These are phyloP conservation scores for Pentalonia nigronervosa DNA, from an alignment of 1,140 invertebrate genomes.

Conservation along the genomic window DNA sequence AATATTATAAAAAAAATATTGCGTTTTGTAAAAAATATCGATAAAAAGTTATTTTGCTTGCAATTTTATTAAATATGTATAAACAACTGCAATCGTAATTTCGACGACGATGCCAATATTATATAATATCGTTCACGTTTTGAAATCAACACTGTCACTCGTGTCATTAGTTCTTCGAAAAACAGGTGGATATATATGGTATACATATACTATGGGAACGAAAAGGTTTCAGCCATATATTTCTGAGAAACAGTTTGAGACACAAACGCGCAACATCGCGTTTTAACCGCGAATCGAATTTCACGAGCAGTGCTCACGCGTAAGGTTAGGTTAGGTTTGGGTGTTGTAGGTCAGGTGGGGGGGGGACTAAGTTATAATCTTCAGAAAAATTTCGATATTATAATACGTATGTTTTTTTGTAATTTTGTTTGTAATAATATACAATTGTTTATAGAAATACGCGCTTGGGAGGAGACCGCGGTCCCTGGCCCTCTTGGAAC, in stretches of 20 bases:
- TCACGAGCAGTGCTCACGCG: background rate
- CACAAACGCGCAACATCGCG: background rate
- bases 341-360: background rate
- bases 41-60: background rate
- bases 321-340: background rate
- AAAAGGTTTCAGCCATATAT: background rate
- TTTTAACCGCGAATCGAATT: slow-evolving; percentile 14
- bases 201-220: background rate
- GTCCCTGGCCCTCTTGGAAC: too few relatives aligned
- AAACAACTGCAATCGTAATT: background rate
- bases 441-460: too few relatives aligned
- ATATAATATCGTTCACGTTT: background rate
- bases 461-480: too few relatives aligned
- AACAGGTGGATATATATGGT: background rate
- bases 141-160: background rate
- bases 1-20: too few relatives aligned
- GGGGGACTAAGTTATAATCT: too few relatives aligned
- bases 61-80: background rate
- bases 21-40: background rate
- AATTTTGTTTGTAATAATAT: too few relatives aligned
- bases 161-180: background rate
- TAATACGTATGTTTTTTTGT: too few relatives aligned
- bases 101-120: background rate
- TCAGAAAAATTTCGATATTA: too few relatives aligned
- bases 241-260: background rate